Conservation (phyloP, 2,113 vertebrate species). For the Athene noctua region DNA sequence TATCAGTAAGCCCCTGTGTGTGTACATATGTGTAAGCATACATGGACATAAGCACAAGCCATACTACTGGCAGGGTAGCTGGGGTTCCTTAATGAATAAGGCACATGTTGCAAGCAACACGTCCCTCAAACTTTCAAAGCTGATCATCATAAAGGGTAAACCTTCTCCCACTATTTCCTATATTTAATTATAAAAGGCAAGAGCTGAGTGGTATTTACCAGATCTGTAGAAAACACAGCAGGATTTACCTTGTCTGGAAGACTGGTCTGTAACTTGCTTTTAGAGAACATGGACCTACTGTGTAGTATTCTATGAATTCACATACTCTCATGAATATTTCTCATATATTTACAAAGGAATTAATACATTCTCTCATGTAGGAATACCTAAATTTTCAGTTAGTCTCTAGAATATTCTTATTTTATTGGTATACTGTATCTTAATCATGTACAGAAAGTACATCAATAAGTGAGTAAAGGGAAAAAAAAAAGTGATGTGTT, state of each 20-base stretch:
- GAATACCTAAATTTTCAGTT: not conserved
- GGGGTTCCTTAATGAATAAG: not conserved
- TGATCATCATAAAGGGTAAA: not conserved
- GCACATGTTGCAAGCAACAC: not conserved
- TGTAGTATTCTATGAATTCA: not conserved
- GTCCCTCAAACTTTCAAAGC: not conserved
- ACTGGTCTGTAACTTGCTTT: not conserved
- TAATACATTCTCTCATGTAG: not conserved
- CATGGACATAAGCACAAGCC: not conserved
- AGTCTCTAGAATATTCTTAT: not conserved
- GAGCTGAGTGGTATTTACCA: not conserved
- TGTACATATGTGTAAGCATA: rapidly evolving
- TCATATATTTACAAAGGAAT: not conserved
- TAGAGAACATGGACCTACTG: not conserved
- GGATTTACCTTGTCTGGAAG: not conserved
- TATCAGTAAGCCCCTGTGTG: not conserved
- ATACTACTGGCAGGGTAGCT: not conserved
- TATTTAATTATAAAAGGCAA: not conserved
- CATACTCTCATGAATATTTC: not conserved
- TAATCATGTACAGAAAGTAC: not conserved
- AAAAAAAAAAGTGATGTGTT: not conserved
- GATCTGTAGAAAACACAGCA: not conserved
- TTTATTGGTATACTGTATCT: not conserved
- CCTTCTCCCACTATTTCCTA: not conserved
- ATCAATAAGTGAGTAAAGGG: not conserved